A percentile compares a stretch with the other conserved stretches of the same genome.
Conservation (phyloP, 2,113 vertebrate species). For the Maccullochella peelii region DNA sequence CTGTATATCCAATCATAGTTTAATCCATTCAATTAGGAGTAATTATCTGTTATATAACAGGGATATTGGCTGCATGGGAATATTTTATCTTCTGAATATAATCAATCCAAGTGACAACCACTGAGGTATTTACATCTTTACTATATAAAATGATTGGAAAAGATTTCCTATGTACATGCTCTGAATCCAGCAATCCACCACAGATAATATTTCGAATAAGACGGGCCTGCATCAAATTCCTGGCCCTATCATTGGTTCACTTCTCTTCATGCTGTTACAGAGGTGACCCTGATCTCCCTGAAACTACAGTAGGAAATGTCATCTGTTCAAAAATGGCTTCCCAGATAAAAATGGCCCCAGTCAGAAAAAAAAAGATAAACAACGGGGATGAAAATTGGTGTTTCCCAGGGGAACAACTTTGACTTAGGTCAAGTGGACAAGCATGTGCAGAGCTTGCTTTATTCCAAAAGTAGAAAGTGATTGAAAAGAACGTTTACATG, state of each 20-base stretch:
- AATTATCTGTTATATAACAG: neutral
- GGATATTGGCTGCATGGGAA: neutral
- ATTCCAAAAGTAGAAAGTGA: neutral
- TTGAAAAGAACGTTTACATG: neutral
- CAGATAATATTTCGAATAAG: neutral
- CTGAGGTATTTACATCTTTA: neutral
- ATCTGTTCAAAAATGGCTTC: neutral
- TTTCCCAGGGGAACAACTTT: neutral
- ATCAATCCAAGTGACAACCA: neutral
- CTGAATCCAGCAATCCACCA: neutral
- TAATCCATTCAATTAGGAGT: constrained; percentile 6
- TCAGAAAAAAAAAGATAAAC: neutral
- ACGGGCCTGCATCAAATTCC: neutral
- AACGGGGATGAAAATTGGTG: neutral
- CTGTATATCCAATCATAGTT: neutral
- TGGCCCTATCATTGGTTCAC: neutral
- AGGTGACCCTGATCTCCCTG: neutral
- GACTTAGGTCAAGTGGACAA: neutral
- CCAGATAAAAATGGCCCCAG: neutral
- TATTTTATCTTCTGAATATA: neutral
- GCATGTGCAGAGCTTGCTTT: neutral
- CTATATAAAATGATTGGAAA: neutral
- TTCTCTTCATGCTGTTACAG: neutral
- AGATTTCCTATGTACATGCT: no score
- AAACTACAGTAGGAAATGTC: neutral